Base-by-base conservation (phyloP, 1,140 invertebrate species). In the Helicoverpa armigera region DNA sequence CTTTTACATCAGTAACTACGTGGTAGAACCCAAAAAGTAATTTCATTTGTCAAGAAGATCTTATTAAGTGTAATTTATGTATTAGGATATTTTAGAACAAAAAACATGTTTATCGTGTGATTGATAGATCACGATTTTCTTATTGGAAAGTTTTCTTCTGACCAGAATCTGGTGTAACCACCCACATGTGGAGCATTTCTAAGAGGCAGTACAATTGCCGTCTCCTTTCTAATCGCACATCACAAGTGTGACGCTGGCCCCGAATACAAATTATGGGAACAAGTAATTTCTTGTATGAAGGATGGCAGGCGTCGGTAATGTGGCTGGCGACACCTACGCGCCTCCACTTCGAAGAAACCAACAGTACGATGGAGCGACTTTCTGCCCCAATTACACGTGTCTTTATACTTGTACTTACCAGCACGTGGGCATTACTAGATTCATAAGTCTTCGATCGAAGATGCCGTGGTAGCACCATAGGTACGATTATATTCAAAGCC, bases 241-340 rank as follows among this genome's bases (percentile, higher is more conserved):
- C 82, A 85, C 85, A 92, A 91, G 90, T 93, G 90, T 93, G 89
- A 92, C 92, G 83, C 83, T 87, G 91, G 91, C 94, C 92, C 87
- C 89, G 91, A 95, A 94, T 92, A 89, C 85, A 91, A 94, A 93
- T 92, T 91, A 94, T 93, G 90, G 90, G 91, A 93, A 91, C 91
- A 89, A 90, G 90, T 84, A 93, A 92, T 92, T 92, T 94, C 84
- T 87, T 93, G 89, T 92, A 91, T 87, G 91, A 92, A 94, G 90
- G 89, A 94, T 94, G 89, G 88, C 86, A 86, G 87, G 84, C 82
- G 87, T 80, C 81, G 73, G 84, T 89, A 90, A 89, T 91, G 88
- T 89, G 80, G 83, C 82, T 89, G 82, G 83, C 83, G 84, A 88
- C 92, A 87, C 93, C 92, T 89, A 94, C 93, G 89, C 92, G 83